Evolutionary conservation across 2,888 invertebrate genomes (phyloP), one percentile per base, ranked within the genome.

Genomic region (Caradrina clavipalpis): DNA sequence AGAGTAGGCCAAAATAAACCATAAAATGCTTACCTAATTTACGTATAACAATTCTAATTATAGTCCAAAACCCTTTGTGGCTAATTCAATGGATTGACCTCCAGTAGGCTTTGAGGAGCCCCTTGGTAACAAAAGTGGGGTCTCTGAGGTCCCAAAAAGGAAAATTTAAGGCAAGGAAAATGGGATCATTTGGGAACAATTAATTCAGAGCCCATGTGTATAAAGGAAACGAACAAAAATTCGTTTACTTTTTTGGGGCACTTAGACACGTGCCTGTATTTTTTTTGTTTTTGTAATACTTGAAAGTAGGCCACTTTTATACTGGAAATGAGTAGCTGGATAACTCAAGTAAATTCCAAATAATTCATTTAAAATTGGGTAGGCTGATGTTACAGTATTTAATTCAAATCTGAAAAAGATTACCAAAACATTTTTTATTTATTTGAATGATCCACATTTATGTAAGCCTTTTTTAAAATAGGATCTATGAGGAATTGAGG

Each of bases 121-220:
- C 50, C 61, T 75, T 78, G 53, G 60, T 58, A 71, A 72, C 72
- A 73, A 79, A 83, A 79, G 70, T 81, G 26, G 62, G 57, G 45
- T 73, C 80, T 62, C 65, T 19, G 26, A 59, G 64, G 59, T 13
- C 55, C 45, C 54, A 31, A 71, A 63, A 75, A 69, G 68, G 55
- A 49, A 70, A 70, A 74, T 84, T 83, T 66, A 77, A 83, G 69
- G 58, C 39, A 70, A 76, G 65, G 78, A 69, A 77, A 80, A 75
- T 73, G 19, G 58, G 71, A 64, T 76, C 80, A 82, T 74, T 76
- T 80, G 73, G 75, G 78, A 80, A 70, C 71, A 69, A 82, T 78
- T 82, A 76, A 76, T 84, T 78, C 63, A 39, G 55, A 69, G 4
- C 56, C 58, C 70, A 71, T 77, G 78, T 76, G 71, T 69, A 58